A percentile compares a stretch with the other conserved stretches of the same genome.
Evolutionary conservation across 2,888 invertebrate species (phyloP).

Genomic region (Aporophyla lueneburgensis): DNA sequence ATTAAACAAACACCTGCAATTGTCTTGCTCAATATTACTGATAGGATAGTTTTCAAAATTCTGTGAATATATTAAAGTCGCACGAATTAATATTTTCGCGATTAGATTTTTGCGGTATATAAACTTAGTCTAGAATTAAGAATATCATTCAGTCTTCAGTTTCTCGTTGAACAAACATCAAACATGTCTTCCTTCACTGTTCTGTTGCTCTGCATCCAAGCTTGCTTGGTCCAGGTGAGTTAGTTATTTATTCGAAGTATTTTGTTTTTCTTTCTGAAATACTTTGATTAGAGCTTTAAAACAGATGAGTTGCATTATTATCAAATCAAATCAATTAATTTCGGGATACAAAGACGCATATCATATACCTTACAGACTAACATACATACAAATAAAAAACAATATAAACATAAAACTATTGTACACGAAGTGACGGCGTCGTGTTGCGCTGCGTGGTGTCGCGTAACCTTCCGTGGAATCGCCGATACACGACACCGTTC

Average conservation of each 20-base stretch:
- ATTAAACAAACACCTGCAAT: background rate
- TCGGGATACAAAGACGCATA: too few relatives aligned
- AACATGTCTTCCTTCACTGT: background rate
- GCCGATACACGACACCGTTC: too few relatives aligned
- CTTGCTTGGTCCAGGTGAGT: constrained; percentile 61
- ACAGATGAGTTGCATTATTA: too few relatives aligned
- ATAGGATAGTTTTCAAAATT: background rate
- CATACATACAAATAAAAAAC: too few relatives aligned
- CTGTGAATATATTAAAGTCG: background rate
- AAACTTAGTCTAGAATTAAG: background rate
- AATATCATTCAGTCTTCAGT: background rate
- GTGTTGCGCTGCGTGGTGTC: too few relatives aligned
- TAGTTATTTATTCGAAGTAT: background rate
- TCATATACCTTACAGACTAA: too few relatives aligned
- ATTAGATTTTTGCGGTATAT: constrained; percentile 9
- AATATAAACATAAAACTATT: too few relatives aligned
- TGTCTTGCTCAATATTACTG: constrained; percentile 9
- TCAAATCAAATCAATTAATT: too few relatives aligned
- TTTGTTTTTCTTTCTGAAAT: background rate
- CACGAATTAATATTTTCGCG: background rate
- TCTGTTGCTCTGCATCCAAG: constrained; percentile 62
- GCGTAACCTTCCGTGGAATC: too few relatives aligned
- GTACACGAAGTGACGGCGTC: too few relatives aligned
- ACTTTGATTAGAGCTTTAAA: background rate
- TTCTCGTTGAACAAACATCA: background rate